Evolutionary conservation across 2,113 vertebrate genomes (phyloP).

Genomic region (Macrotis lagotis): DNA sequence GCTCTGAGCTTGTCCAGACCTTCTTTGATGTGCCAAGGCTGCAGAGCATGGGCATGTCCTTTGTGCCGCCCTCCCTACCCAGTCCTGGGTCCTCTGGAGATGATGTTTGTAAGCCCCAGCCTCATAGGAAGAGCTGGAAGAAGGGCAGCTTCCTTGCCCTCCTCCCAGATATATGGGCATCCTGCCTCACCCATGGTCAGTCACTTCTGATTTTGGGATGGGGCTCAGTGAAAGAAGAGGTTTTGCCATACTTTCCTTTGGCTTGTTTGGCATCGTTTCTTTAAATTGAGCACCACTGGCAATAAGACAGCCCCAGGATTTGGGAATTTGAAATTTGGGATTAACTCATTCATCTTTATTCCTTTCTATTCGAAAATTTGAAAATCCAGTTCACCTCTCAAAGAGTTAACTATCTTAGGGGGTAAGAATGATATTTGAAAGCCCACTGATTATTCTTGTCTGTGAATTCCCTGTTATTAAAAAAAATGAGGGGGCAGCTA

Average conservation of each 20-base stretch:
- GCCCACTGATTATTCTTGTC: not conserved
- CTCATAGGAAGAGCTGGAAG: too few species aligned
- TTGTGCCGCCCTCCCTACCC: too few species aligned
- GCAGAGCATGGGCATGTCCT: not conserved
- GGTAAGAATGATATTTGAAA: slow-evolving; percentile 8
- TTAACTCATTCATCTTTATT: slow-evolving; percentile 24
- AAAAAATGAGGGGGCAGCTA: not conserved
- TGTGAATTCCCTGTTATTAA: too few species aligned
- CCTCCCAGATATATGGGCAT: too few species aligned
- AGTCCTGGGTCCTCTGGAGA: not conserved
- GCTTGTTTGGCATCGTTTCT: not conserved
- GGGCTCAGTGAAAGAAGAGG: not conserved
- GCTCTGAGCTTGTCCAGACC: not conserved
- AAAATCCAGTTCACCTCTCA: slow-evolving; percentile 39
- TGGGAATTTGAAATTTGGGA: not conserved
- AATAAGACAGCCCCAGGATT: slow-evolving; percentile 26
- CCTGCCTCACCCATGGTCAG: not conserved
- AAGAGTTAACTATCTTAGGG: slow-evolving; percentile 1
- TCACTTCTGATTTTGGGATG: slow-evolving; percentile 13
- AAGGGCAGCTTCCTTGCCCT: too few species aligned
- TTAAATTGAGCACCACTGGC: slow-evolving; percentile 38
- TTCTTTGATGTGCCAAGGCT: not conserved
- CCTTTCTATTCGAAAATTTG: slow-evolving; percentile 14
- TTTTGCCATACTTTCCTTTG: too few species aligned
- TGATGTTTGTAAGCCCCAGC: not conserved